Evolutionary conservation across 64 coral and sea anemone species (phyloP).

Genomic region (Montipora foliosa): DNA sequence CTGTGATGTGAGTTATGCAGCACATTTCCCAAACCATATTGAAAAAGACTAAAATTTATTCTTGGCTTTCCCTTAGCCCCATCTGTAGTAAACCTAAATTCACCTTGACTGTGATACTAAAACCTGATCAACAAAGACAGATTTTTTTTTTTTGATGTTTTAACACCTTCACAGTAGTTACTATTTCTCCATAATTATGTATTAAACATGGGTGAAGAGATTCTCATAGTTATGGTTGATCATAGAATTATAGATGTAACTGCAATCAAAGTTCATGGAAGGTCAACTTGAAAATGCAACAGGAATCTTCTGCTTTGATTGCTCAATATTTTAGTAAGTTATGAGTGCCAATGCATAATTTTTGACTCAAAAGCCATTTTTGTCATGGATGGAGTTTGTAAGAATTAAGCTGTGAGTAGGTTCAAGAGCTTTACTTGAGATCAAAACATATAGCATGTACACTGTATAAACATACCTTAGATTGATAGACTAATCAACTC

Average conservation of each 20-base stretch:
- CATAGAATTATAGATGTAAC: constrained; percentile 18
- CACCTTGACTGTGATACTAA: background rate
- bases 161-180: constrained; percentile 30
- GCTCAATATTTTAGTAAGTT: constrained; percentile 3
- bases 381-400: constrained; percentile 8
- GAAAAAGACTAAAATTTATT: constrained; percentile 52
- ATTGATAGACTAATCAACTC: background rate
- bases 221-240: constrained; percentile 15
- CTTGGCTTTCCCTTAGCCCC: constrained; percentile 7
- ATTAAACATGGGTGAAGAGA: background rate
- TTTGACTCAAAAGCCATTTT: constrained; percentile 6
- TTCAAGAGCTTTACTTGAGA: background rate
- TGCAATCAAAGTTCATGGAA: constrained; percentile 9
- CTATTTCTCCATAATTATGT: constrained; percentile 36
- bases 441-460: background rate
- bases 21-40: constrained; percentile 67
- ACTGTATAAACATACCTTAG: background rate
- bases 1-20: constrained; percentile 53
- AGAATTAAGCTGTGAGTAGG: constrained; percentile 3
- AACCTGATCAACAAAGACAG: constrained; percentile 21
- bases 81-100: constrained; percentile 6
- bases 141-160: constrained; percentile 11
- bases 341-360: constrained; percentile 10
- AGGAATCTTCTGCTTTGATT: constrained; percentile 9
- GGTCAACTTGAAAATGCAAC: background rate